A percentile compares a stretch with the other conserved stretches of the same genome.
Conservation (phyloP, 1,140 invertebrate genomes). For the Formica exsecta region DNA sequence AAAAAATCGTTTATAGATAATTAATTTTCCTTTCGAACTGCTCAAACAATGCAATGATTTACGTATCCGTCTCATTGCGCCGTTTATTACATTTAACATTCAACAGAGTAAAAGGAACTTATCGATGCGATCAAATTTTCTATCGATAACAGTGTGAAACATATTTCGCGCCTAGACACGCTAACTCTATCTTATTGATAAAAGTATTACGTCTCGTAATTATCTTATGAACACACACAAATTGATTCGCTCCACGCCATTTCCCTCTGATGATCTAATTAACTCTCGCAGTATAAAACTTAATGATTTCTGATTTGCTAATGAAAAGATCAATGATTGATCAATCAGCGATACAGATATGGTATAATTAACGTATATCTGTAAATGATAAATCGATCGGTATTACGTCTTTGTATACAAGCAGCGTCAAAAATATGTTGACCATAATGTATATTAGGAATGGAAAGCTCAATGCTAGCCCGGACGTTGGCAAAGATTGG, state of each 20-base stretch:
- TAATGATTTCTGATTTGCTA: slow-evolving; percentile 2
- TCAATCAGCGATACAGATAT: background rate
- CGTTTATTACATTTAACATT: slow-evolving; percentile 22
- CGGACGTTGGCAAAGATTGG: slow-evolving; percentile 58
- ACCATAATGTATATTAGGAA: background rate
- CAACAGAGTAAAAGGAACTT: background rate
- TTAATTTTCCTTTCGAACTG: slow-evolving; percentile 48
- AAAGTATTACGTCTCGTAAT: background rate
- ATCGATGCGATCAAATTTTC: slow-evolving; percentile 10
- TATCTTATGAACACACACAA: background rate
- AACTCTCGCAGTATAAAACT: background rate
- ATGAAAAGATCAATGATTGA: background rate
- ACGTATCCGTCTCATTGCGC: slow-evolving; percentile 9
- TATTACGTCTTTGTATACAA: background rate
- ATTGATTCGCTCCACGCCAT: background rate
- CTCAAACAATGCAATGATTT: slow-evolving; percentile 21
- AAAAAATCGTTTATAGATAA: slow-evolving; percentile 47
- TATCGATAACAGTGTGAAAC: slow-evolving; percentile 9
- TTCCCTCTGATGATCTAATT: background rate
- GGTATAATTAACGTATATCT: slow-evolving; percentile 29
- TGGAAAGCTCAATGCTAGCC: slow-evolving; percentile 21
- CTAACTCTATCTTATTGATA: background rate
- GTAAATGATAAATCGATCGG: background rate
- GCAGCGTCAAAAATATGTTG: slow-evolving; percentile 1
- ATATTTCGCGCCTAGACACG: background rate